phyloP scores from a whole-genome alignment of 2,888 invertebrate genomes.

The Theodoxus fluviatilis region DNA sequence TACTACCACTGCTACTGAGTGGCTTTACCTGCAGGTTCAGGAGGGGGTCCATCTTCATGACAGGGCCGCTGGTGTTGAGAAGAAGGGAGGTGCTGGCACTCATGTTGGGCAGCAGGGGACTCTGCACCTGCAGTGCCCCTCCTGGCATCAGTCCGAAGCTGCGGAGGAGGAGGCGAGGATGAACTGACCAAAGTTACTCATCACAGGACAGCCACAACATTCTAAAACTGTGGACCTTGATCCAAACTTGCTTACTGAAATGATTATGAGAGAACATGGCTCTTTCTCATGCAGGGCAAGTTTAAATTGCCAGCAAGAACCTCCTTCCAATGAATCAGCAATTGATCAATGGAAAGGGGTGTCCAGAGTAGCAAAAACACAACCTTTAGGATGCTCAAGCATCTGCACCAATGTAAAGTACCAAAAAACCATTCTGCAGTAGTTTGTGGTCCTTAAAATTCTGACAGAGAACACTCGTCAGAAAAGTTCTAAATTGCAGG shows the following conservation, averaged over 20 bases:
- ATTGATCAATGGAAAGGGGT: not conserved
- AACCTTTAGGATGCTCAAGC: not conserved
- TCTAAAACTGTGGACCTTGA: no score
- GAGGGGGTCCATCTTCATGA: slow-evolving; percentile 96
- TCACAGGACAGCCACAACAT: no score
- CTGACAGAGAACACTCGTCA: no score
- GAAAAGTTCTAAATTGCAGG: no score
- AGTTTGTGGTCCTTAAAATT: no score
- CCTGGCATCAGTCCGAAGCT: slow-evolving; percentile 93
- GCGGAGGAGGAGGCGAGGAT: no score
- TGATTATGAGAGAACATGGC: no score
- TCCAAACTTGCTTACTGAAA: no score
- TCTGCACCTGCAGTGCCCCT: slow-evolving; percentile 79
- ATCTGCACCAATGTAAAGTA: not conserved
- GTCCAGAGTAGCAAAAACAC: not conserved
- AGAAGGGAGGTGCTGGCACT: slow-evolving; percentile 79
- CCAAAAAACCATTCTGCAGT: no score
- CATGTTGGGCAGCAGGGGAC: slow-evolving; percentile 81
- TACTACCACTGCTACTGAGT: not conserved
- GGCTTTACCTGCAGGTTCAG: slow-evolving; percentile 75
- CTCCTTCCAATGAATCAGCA: slow-evolving; percentile 10
- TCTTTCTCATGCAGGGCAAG: no score
- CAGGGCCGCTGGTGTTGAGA: slow-evolving; percentile 85
- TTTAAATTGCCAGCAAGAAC: no score
- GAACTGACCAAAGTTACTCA: no score